Conservation (phyloP, 2,797 vertebrate genomes). For the Falco concolor region DNA sequence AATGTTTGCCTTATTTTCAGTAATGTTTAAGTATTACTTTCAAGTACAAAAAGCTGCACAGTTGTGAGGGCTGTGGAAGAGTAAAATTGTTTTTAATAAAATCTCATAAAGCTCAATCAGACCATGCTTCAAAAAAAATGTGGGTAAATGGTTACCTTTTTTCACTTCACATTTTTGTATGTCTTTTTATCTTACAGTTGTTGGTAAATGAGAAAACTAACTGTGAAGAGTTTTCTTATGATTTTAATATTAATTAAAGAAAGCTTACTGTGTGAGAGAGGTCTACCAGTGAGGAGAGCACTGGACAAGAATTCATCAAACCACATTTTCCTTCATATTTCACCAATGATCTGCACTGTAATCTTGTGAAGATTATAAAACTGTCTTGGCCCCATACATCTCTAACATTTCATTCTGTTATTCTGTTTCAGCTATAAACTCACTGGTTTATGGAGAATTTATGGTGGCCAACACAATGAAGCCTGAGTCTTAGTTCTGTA, state of each 20-base stretch:
- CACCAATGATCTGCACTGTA: neutral
- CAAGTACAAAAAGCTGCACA: neutral
- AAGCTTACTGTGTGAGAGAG: neutral
- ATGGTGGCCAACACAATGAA: neutral
- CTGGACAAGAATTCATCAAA: neutral
- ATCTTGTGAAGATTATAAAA: neutral
- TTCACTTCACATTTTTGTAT: neutral
- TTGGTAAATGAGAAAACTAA: neutral
- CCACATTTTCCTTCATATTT: neutral
- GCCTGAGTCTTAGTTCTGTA: neutral
- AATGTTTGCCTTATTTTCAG: neutral
- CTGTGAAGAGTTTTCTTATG: neutral
- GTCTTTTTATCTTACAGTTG: neutral
- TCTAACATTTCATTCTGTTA: neutral
- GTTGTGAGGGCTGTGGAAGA: neutral
- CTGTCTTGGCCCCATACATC: neutral
- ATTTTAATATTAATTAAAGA: neutral
- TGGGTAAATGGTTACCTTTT: neutral
- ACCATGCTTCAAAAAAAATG: neutral
- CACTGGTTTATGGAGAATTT: neutral
- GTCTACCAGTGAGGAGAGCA: neutral
- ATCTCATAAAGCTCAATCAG: neutral
- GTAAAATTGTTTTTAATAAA: neutral
- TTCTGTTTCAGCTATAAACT: neutral
- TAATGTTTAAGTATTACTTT: neutral